Percentiles rank a stretch among this genome's conserved stretches.
Conservation (phyloP, 2,797 vertebrate species). For the Catostomus latipinnis region DNA sequence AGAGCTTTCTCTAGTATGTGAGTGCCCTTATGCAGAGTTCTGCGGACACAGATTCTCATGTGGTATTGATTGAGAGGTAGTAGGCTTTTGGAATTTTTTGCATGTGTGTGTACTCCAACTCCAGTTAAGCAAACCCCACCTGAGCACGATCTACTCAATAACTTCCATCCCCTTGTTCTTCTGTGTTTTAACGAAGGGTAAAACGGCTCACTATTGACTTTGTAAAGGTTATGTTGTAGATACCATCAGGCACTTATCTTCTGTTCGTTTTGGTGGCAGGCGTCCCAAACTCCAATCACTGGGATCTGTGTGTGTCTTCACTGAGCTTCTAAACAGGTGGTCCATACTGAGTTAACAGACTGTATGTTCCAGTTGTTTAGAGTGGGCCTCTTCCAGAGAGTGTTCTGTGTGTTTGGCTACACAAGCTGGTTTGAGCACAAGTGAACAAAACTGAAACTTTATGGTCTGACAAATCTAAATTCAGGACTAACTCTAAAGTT, state of each 20-base stretch:
- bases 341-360: slow-evolving; percentile 53
- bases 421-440: slow-evolving; percentile 36
- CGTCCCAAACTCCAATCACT: slow-evolving; percentile 29
- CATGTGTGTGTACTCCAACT: not conserved
- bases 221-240: slow-evolving; percentile 30
- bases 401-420: slow-evolving; percentile 40
- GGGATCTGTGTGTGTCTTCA: slow-evolving; percentile 42
- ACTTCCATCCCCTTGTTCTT: slow-evolving; percentile 1
- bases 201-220: not conserved
- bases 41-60: not conserved
- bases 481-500: not conserved
- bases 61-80: slow-evolving; percentile 17
- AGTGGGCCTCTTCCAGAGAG: slow-evolving; percentile 49
- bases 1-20: too few relatives aligned
- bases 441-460: slow-evolving; percentile 14
- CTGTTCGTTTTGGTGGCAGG: slow-evolving; percentile 17
- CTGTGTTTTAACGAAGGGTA: not conserved
- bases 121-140: not conserved
- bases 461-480: not conserved
- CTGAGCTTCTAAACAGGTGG: slow-evolving; percentile 56
- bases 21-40: not conserved
- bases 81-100: not conserved
- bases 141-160: not conserved
- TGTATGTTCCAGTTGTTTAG: slow-evolving; percentile 53
- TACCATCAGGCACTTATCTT: slow-evolving; percentile 33